Percentiles rank a stretch among this genome's conserved stretches.
These are phyloP conservation scores for Atethmia centrago DNA, from an alignment of 2,888 invertebrate genomes.

Conservation along the genomic window DNA sequence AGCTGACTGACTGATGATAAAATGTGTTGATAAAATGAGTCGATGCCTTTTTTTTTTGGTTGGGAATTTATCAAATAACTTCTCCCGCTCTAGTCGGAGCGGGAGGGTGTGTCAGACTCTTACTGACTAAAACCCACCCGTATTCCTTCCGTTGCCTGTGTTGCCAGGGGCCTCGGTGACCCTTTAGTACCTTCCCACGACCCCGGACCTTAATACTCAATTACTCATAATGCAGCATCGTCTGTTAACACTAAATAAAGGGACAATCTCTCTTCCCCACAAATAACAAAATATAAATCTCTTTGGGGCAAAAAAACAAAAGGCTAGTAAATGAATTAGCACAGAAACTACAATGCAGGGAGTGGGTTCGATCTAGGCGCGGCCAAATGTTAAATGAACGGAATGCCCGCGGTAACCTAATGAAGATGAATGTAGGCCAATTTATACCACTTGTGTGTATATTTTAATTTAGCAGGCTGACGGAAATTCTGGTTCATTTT, in stretches of 20 bases:
- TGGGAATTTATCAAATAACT: too few species aligned
- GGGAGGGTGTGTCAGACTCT: too few species aligned
- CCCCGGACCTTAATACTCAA: not conserved
- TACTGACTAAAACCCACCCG: too few species aligned
- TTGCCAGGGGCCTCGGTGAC: too few species aligned
- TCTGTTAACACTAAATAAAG: conserved; percentile 1
- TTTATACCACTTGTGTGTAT: conserved; percentile 62
- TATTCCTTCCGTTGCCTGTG: too few species aligned
- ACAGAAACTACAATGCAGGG: conserved; percentile 51
- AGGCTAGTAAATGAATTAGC: conserved; percentile 61
- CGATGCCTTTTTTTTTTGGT: too few species aligned
- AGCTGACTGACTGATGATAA: not conserved
- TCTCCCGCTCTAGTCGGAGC: too few species aligned
- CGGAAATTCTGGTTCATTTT: conserved; percentile 40
- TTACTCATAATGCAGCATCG: not conserved
- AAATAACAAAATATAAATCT: conserved; percentile 31
- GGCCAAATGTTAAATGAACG: conserved; percentile 66
- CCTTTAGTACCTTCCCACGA: too few species aligned
- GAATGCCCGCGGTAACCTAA: conserved; percentile 59
- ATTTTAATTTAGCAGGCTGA: conserved; percentile 58
- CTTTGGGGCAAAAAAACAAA: conserved; percentile 39
- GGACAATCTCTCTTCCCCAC: not conserved
- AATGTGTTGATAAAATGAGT: not conserved
- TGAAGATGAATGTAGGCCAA: conserved; percentile 63
- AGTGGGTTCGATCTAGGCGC: conserved; percentile 64